These are phyloP conservation scores for Drosophila recens DNA, from an alignment of 2,888 invertebrate genomes.

Conservation along the genomic window DNA sequence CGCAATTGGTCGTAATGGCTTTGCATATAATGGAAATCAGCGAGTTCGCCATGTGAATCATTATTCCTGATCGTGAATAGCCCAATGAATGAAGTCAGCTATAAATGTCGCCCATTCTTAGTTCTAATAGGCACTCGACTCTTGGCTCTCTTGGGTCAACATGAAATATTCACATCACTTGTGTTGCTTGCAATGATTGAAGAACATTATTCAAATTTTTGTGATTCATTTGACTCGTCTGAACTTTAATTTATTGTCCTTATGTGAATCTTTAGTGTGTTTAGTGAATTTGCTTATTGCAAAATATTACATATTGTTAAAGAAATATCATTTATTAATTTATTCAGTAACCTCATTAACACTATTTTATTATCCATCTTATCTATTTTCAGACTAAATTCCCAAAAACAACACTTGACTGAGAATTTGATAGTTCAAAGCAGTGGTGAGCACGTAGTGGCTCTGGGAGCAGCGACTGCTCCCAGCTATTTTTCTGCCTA, in stretches of 20 bases:
- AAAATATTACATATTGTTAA: too few relatives aligned
- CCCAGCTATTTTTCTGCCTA: too few relatives aligned
- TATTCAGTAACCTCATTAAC: neutral
- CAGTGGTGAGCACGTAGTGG: too few relatives aligned
- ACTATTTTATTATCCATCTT: too few relatives aligned
- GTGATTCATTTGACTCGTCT: neutral
- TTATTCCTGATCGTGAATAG: conserved; percentile 42
- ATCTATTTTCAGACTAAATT: too few relatives aligned
- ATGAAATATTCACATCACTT: conserved; percentile 9
- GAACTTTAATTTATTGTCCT: neutral
- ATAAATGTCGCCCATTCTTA: conserved; percentile 18
- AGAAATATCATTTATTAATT: too few relatives aligned
- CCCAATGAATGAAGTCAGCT: conserved; percentile 14
- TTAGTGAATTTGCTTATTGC: neutral
- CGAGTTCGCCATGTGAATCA: conserved; percentile 37
- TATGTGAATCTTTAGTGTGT: neutral
- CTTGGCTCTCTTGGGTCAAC: neutral
- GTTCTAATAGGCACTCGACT: conserved; percentile 16
- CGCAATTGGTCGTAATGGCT: conserved; percentile 77
- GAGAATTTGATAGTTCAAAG: too few relatives aligned
- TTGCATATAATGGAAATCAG: conserved; percentile 75
- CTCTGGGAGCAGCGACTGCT: too few relatives aligned
- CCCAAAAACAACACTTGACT: too few relatives aligned
- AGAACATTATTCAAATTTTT: conserved; percentile 23
- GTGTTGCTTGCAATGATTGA: conserved; percentile 6